A percentile compares a stretch with the other conserved stretches of the same genome.
These are phyloP conservation scores for Nibea coibor DNA, from an alignment of 2,113 vertebrate genomes.

Conservation along the genomic window DNA sequence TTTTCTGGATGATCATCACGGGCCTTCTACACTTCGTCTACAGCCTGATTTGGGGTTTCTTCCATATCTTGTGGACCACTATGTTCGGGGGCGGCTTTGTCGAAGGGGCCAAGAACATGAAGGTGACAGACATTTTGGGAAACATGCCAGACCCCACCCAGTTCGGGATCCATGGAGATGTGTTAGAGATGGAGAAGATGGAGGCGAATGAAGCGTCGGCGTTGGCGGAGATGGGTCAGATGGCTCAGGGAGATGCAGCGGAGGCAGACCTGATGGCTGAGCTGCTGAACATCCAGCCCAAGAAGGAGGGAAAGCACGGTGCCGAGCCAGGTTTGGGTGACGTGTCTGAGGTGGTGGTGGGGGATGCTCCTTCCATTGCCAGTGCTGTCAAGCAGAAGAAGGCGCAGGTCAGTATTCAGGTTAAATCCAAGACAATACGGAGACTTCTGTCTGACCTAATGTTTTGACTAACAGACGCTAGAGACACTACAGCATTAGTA, in stretches of 20 bases:
- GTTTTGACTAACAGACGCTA: neutral
- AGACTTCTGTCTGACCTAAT: neutral
- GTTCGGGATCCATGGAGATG: slow-evolving; percentile 96
- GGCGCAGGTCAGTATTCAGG: slow-evolving; percentile 84
- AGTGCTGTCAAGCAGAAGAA: slow-evolving; percentile 91
- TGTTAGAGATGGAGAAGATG: slow-evolving; percentile 90
- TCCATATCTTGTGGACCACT: slow-evolving; percentile 95
- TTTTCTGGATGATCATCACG: slow-evolving; percentile 92
- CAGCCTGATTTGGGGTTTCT: slow-evolving; percentile 90
- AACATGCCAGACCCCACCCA: slow-evolving; percentile 99
- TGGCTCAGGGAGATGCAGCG: slow-evolving; percentile 88
- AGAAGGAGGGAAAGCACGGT: slow-evolving; percentile 92
- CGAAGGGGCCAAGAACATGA: slow-evolving; percentile 98
- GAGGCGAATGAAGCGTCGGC: slow-evolving; percentile 85
- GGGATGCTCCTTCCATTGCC: slow-evolving; percentile 89
- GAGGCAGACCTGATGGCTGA: slow-evolving; percentile 91
- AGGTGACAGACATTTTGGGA: slow-evolving; percentile 96
- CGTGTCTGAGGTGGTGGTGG: slow-evolving; percentile 90
- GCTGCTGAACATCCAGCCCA: slow-evolving; percentile 89
- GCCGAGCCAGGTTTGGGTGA: slow-evolving; percentile 93
- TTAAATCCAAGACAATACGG: neutral
- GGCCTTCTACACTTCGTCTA: slow-evolving; percentile 90
- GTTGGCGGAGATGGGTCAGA: slow-evolving; percentile 86
- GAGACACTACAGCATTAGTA: neutral
- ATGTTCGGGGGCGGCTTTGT: slow-evolving; percentile 97